phyloP scores from a whole-genome alignment of 2,113 vertebrate species.

The Madoqua kirkii region DNA sequence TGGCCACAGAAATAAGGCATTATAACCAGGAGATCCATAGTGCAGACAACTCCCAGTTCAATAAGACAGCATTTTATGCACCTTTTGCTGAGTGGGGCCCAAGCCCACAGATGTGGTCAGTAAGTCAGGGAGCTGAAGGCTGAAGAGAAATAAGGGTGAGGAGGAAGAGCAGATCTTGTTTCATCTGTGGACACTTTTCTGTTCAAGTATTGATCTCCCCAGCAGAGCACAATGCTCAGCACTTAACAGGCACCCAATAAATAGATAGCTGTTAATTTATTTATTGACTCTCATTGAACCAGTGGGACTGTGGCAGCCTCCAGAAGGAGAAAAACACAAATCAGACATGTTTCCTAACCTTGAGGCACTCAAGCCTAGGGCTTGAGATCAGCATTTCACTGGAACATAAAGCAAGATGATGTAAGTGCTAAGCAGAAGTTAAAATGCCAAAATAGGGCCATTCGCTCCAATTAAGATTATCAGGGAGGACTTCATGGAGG shows the following conservation, averaged over 20 bases:
- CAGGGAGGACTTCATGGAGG: neutral
- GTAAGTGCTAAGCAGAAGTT: neutral
- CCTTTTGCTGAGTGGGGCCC: neutral
- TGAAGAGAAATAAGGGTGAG: neutral
- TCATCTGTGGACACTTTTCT: neutral
- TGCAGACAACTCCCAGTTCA: neutral
- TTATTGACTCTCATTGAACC: neutral
- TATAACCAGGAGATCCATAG: neutral
- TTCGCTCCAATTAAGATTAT: neutral
- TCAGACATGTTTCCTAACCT: neutral
- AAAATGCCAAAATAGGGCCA: neutral
- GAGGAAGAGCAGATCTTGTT: neutral
- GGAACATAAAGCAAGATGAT: neutral
- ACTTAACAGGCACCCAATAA: neutral
- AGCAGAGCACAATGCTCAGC: neutral
- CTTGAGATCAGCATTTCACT: neutral
- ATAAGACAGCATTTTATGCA: neutral
- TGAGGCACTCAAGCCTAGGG: neutral
- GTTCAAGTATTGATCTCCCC: neutral
- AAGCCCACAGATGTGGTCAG: neutral
- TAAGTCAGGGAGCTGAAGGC: neutral
- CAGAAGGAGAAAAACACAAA: neutral
- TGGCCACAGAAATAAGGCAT: neutral
- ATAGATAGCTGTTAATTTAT: neutral
- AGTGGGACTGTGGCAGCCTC: neutral